A percentile compares a stretch with the other conserved stretches of the same genome.
These are phyloP conservation scores for Muraenolepis orangiensis DNA, from an alignment of 2,797 vertebrate genomes.

Conservation along the genomic window DNA sequence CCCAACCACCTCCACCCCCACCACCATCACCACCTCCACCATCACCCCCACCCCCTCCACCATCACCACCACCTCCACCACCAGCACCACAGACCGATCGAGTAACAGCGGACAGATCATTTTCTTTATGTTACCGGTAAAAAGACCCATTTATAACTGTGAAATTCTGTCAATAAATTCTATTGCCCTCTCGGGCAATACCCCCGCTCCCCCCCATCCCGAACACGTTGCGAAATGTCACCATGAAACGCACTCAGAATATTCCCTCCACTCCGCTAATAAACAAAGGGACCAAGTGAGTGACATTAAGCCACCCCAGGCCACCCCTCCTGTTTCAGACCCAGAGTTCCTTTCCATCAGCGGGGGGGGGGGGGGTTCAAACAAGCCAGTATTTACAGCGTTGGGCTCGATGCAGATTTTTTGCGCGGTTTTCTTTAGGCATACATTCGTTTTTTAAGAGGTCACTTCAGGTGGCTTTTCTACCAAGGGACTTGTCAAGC, in stretches of 20 bases:
- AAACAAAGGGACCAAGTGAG: conserved; percentile 43
- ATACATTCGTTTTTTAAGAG: background rate
- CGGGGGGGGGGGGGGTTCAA: background rate
- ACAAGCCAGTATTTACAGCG: background rate
- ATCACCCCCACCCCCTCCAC: too few relatives aligned
- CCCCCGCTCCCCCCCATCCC: conserved; percentile 53
- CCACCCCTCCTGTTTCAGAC: conserved; percentile 28
- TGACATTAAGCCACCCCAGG: conserved; percentile 47
- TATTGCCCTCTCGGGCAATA: conserved; percentile 59
- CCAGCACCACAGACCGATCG: too few relatives aligned
- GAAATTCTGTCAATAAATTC: conserved; percentile 75
- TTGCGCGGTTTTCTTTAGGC: too few relatives aligned
- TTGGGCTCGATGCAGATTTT: background rate
- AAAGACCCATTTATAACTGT: conserved; percentile 71
- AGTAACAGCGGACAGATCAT: conserved; percentile 51
- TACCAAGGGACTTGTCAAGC: background rate
- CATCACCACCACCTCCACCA: conserved; percentile 16
- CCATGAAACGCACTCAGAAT: conserved; percentile 56
- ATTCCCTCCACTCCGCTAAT: conserved; percentile 48
- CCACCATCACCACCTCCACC: too few relatives aligned
- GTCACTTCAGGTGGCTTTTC: background rate
- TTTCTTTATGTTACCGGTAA: conserved; percentile 72
- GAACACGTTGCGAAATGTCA: conserved; percentile 66
- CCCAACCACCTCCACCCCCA: conserved; percentile 26
- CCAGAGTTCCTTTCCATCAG: background rate